These are phyloP conservation scores for Apamea crenata DNA, from an alignment of 2,888 invertebrate genomes.

Conservation along the genomic window DNA sequence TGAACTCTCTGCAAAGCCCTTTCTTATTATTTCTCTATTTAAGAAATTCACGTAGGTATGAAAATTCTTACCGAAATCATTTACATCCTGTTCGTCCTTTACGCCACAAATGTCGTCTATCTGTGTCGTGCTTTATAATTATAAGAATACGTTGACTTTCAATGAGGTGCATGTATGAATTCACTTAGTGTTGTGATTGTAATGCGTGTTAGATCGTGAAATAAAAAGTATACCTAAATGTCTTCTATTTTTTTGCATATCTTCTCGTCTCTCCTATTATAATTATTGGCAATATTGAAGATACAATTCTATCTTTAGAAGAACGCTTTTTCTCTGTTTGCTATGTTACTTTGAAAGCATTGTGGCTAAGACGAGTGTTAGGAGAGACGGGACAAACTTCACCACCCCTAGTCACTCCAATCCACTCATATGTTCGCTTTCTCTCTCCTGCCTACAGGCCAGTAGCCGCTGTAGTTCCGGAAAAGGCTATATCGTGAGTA, in stretches of 20 bases:
- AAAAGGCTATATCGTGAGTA: slow-evolving; percentile 98
- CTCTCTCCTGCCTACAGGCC: slow-evolving; percentile 93
- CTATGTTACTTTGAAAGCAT: slow-evolving; percentile 58
- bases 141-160: slow-evolving; percentile 50
- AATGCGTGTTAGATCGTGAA: slow-evolving; percentile 76
- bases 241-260: slow-evolving; percentile 79
- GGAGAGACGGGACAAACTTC: slow-evolving; percentile 83
- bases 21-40: slow-evolving; percentile 47
- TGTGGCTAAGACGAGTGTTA: slow-evolving; percentile 68
- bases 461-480: slow-evolving; percentile 98
- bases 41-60: slow-evolving; percentile 22
- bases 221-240: slow-evolving; percentile 58
- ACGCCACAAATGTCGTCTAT: slow-evolving; percentile 58
- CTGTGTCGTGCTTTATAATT: slow-evolving; percentile 59
- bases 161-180: slow-evolving; percentile 74
- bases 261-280: slow-evolving; percentile 78
- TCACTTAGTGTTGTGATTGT: slow-evolving; percentile 79
- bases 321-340: slow-evolving; percentile 53
- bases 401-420: slow-evolving; percentile 84
- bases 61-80: slow-evolving; percentile 55
- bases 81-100: slow-evolving; percentile 53
- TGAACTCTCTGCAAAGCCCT: slow-evolving; percentile 57
- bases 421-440: slow-evolving; percentile 90
- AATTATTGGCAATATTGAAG: slow-evolving; percentile 40
- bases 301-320: slow-evolving; percentile 19